phyloP scores from a whole-genome alignment of 2,113 vertebrate genomes.

The Petrocephalus zakoni region DNA sequence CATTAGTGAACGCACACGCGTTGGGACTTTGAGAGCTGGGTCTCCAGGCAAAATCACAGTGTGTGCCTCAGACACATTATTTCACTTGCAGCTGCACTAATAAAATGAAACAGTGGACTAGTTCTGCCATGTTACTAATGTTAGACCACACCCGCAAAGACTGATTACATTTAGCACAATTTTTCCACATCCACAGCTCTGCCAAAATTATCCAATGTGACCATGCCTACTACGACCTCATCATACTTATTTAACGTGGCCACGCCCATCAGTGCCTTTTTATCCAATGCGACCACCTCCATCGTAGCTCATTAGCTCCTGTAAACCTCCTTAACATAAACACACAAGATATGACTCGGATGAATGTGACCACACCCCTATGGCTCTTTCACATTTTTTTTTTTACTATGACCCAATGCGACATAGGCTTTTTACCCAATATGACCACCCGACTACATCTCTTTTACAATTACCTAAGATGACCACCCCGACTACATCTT shows the following conservation, averaged over 20 bases:
- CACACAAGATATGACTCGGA: neutral
- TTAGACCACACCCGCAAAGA: neutral
- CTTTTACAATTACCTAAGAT: too few species aligned
- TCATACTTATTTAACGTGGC: neutral
- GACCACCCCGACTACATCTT: too few species aligned
- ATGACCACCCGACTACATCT: neutral
- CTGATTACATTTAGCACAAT: neutral
- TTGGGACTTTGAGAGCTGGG: neutral
- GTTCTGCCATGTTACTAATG: too few species aligned
- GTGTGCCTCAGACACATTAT: neutral
- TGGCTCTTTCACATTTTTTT: neutral
- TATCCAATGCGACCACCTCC: neutral
- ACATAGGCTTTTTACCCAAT: neutral
- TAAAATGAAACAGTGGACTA: too few species aligned
- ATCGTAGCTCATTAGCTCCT: neutral
- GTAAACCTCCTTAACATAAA: neutral
- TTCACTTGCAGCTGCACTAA: neutral
- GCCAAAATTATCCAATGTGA: neutral
- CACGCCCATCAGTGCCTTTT: neutral
- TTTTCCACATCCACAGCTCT: neutral
- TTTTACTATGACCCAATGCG: neutral
- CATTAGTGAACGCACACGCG: neutral
- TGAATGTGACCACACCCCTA: neutral
- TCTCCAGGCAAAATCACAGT: neutral
- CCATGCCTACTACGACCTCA: neutral